phyloP scores from a whole-genome alignment of 2,888 invertebrate species.

The Ariolimax columbianus region DNA sequence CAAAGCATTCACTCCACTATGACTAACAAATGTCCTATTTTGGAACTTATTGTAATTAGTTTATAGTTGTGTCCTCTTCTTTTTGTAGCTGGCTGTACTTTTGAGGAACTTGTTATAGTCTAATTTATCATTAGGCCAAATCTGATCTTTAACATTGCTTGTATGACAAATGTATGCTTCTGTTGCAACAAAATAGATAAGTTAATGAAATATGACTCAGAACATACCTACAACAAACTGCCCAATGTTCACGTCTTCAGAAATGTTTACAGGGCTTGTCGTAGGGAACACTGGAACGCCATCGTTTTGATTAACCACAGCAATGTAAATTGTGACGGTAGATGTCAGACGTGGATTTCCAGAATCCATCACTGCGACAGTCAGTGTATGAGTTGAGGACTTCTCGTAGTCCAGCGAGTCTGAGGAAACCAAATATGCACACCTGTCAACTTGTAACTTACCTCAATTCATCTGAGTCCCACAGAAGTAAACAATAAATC shows the following conservation, averaged over 20 bases:
- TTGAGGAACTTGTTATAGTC: no score
- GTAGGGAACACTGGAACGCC: slow-evolving; percentile 59
- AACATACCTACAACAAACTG: slow-evolving; percentile 52
- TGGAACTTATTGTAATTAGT: no score
- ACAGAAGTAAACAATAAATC: no score
- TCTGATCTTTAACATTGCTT: no score
- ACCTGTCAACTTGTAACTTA: not conserved
- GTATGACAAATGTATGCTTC: no score
- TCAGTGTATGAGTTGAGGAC: slow-evolving; percentile 53
- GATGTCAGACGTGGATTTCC: slow-evolving; percentile 49
- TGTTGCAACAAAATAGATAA: no score
- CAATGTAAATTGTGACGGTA: slow-evolving; percentile 58
- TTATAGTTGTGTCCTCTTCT: no score
- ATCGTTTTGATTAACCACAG: slow-evolving; percentile 64
- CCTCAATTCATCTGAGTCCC: no score
- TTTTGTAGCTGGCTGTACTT: no score
- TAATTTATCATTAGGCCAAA: no score
- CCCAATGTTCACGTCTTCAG: slow-evolving; percentile 56
- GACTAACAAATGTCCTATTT: no score
- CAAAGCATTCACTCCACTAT: no score
- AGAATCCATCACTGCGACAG: slow-evolving; percentile 49
- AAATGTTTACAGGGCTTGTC: slow-evolving; percentile 49
- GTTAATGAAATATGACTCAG: not conserved
- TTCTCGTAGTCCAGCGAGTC: slow-evolving; percentile 59
- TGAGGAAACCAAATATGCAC: slow-evolving; percentile 14